Evolutionary conservation across 2,797 vertebrate species (phyloP).

Genomic region (Hemitrygon akajei): DNA sequence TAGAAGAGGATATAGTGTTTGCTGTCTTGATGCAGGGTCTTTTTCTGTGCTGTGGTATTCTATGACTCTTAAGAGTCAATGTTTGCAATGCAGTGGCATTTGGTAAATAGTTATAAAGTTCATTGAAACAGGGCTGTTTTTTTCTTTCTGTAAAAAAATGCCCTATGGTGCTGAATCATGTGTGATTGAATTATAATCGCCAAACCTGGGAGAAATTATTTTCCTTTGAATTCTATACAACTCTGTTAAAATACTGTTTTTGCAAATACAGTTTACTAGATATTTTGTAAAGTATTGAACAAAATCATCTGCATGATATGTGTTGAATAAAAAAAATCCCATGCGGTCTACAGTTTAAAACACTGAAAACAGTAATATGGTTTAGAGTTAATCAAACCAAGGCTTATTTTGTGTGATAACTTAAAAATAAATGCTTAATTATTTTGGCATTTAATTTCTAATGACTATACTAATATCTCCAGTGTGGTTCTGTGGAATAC

Average conservation of each 20-base stretch:
- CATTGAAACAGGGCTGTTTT: background rate
- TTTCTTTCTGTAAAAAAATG: background rate
- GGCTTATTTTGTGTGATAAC: background rate
- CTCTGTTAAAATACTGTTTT: background rate
- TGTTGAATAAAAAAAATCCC: background rate
- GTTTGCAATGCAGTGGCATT: background rate
- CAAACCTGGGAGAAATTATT: background rate
- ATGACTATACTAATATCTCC: slow-evolving; percentile 6
- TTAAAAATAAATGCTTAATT: background rate
- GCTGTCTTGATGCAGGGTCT: no score
- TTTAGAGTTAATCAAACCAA: background rate
- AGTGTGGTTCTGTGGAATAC: slow-evolving; percentile 72
- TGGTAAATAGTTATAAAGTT: background rate
- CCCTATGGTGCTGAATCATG: background rate
- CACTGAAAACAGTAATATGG: background rate
- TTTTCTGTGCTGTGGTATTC: no score
- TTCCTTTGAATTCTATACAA: background rate
- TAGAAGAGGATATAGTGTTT: no score
- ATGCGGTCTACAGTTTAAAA: background rate
- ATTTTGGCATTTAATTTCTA: background rate
- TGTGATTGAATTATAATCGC: background rate
- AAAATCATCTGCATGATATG: background rate
- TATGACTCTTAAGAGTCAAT: background rate
- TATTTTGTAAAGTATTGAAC: background rate
- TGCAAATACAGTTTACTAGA: background rate